phyloP scores from a whole-genome alignment of 2,113 vertebrate species.

The Cisticola juncidis region DNA sequence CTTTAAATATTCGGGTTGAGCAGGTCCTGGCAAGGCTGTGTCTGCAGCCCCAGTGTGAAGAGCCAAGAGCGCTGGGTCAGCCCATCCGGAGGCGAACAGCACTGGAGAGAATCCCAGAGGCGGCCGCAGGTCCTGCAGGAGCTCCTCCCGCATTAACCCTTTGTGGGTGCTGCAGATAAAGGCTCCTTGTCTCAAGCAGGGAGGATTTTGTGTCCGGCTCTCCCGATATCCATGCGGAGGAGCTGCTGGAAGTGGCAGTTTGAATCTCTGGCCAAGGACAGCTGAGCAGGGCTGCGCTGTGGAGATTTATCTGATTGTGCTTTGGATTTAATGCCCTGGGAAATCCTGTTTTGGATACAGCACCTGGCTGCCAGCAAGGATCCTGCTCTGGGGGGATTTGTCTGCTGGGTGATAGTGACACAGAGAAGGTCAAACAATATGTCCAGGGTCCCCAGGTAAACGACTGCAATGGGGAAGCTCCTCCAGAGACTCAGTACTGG shows the following conservation, averaged over 20 bases:
- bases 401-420: neutral
- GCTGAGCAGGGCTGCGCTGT: neutral
- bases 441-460: neutral
- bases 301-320: neutral
- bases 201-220: neutral
- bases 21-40: neutral
- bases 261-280: neutral
- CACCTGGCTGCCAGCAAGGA: neutral
- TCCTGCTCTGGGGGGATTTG: neutral
- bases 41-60: neutral
- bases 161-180: neutral
- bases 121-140: neutral
- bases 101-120: conserved; percentile 40
- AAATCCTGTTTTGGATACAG: neutral
- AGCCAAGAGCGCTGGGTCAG: neutral
- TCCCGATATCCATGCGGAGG: neutral
- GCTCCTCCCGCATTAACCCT: neutral
- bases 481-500: neutral
- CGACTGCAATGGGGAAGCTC: rapidly evolving
- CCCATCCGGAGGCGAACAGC: neutral
- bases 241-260: neutral
- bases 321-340: conserved; percentile 5
- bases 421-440: neutral
- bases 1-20: neutral
- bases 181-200: neutral